These are phyloP conservation scores for Cynaeus angustus DNA, from an alignment of 2,888 invertebrate genomes.

Conservation along the genomic window DNA sequence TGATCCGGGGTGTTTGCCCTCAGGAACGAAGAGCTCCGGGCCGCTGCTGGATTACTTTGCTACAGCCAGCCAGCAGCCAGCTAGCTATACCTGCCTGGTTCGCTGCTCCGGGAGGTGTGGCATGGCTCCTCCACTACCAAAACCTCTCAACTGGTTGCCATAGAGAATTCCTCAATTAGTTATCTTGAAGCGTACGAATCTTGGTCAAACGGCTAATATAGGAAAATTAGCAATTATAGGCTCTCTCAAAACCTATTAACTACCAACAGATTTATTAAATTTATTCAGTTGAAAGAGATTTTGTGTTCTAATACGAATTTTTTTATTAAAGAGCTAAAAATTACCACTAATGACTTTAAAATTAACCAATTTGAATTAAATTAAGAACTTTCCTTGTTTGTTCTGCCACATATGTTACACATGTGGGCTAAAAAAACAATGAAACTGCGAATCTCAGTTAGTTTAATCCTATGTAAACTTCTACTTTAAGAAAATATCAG, in stretches of 20 bases:
- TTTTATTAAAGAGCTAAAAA: too few species aligned
- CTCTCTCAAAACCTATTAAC: constrained; percentile 4
- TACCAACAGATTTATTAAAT: neutral
- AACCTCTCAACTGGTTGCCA: constrained; percentile 42
- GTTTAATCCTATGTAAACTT: too few species aligned
- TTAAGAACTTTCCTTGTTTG: too few species aligned
- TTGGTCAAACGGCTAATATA: constrained; percentile 43
- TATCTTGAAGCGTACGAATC: constrained; percentile 30
- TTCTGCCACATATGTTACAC: too few species aligned
- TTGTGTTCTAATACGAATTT: too few species aligned
- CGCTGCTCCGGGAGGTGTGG: constrained; percentile 48
- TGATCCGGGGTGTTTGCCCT: constrained; percentile 51
- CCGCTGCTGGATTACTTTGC: constrained; percentile 50
- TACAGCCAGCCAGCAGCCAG: constrained; percentile 40
- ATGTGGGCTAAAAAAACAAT: too few species aligned
- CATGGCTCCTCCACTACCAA: constrained; percentile 36
- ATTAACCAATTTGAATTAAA: too few species aligned
- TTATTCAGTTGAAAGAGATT: neutral
- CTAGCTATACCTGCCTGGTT: constrained; percentile 47
- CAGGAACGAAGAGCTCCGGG: constrained; percentile 54
- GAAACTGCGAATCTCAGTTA: too few species aligned
- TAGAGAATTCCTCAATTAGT: constrained; percentile 45
- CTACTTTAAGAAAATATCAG: too few species aligned
- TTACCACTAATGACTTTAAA: too few species aligned
- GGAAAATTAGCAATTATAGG: constrained; percentile 27